A percentile compares a stretch with the other conserved stretches of the same genome.
Conservation (phyloP, 2,888 invertebrate genomes). For the Eurytoma adleriae region DNA sequence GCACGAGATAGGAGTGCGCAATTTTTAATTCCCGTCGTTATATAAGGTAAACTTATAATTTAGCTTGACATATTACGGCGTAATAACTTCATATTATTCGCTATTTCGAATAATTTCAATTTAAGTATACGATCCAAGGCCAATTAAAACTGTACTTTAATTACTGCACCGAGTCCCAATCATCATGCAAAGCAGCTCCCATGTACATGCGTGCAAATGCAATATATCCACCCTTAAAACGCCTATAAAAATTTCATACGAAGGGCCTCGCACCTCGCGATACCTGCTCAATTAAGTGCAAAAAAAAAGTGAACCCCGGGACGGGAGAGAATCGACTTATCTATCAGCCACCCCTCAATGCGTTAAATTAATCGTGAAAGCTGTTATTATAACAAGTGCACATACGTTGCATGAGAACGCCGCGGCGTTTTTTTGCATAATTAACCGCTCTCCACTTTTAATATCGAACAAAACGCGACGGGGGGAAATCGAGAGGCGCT, state of each 20-base stretch:
- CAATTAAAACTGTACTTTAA: constrained; percentile 51
- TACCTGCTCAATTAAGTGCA: constrained; percentile 8
- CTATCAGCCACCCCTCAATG: background rate
- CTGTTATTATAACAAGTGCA: constrained; percentile 42
- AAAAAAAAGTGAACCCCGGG: constrained; percentile 1
- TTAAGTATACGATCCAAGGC: constrained; percentile 33
- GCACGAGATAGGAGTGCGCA: background rate
- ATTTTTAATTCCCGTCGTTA: background rate
- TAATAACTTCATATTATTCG: constrained; percentile 34
- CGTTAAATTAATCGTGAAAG: constrained; percentile 56
- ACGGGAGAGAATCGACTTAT: background rate
- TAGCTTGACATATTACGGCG: constrained; percentile 39
- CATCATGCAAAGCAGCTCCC: constrained; percentile 24
- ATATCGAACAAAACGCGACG: constrained; percentile 48
- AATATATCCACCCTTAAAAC: constrained; percentile 12
- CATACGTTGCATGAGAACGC: constrained; percentile 14
- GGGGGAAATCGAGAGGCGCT: background rate
- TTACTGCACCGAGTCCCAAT: constrained; percentile 31
- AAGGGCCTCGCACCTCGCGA: background rate
- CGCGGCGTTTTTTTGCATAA: constrained; percentile 40
- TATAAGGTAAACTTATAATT: constrained; percentile 34
- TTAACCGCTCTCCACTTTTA: constrained; percentile 25
- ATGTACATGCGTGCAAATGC: background rate
- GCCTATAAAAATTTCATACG: constrained; percentile 16
- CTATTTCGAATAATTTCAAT: constrained; percentile 47